These are phyloP conservation scores for Strix aluco DNA, from an alignment of 2,113 vertebrate species.

Conservation along the genomic window DNA sequence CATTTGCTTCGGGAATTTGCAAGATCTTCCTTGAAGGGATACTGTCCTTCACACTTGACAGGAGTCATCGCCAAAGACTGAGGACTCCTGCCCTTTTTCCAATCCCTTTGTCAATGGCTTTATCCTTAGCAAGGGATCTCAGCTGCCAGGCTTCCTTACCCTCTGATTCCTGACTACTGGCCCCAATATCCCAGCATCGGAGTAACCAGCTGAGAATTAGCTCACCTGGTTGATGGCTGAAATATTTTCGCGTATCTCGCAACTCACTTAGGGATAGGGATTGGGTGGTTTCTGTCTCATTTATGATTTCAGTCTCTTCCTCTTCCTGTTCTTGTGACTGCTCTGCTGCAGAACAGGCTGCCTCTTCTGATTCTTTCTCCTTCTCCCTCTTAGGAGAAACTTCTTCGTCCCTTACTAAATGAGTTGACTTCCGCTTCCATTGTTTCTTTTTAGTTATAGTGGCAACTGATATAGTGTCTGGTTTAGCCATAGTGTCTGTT, in stretches of 20 bases:
- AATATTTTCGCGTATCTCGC: background rate
- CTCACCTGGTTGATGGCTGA: background rate
- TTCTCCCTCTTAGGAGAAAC: background rate
- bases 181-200: background rate
- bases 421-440: background rate
- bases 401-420: background rate
- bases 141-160: background rate
- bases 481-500: no score
- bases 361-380: background rate
- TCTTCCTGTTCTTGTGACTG: background rate
- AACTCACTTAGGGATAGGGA: background rate
- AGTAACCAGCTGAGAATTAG: background rate
- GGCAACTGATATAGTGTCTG: no score
- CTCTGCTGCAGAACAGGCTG: background rate
- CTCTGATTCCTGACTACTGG: background rate
- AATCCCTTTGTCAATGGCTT: background rate
- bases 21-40: no score
- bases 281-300: background rate
- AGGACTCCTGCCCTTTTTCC: background rate
- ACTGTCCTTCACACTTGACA: no score
- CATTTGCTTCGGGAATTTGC: background rate
- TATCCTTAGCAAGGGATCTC: background rate
- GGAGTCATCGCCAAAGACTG: no score
- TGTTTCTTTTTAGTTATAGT: background rate
- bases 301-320: background rate